Base-by-base conservation (phyloP, 2,797 vertebrate species). In the Pangasius sanitwongsei region DNA sequence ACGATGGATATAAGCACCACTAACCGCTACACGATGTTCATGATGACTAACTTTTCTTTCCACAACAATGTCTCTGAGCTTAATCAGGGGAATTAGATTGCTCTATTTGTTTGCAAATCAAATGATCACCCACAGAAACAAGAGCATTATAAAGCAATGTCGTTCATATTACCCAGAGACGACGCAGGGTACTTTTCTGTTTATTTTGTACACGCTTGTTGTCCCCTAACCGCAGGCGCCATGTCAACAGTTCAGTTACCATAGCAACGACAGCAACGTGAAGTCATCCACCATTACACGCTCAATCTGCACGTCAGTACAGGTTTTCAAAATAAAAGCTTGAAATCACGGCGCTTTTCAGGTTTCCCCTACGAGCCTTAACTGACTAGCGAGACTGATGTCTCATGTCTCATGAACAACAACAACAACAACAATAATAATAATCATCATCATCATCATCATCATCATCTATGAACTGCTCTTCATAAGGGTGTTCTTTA, bases 201-300 rank as follows among this genome's bases (percentile, higher is more conserved):
- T 37, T 83, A 18, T 63, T 23, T 23, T 23, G 7, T 6, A 61
- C 34, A 28, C 81, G 16, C 59, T 44, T 16, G 37, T 9, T 44
- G 1, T 83, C 44, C 74, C 44, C 5, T 31, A 20, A 48, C 31
- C 74, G 13, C 78, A 20, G 59, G 31, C 23, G n/a, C 81, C 59
- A 13, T n/a, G 72, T 88, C 74, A 90, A 89, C 89, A 87, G 34
- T 65, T 34, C 80, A 4, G 34, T 89, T 75, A 87, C 91, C 80
- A 87, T 90, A 78, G 77, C 86, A 81, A 90, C 86, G 44, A 50
- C 2, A 80, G 28, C 20, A 63, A 0, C 31, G 3, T 37, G 34
- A 57, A 1, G 34, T 31, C 55, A 15, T 31, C 34, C 5, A 13
- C 15, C 53, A 53, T 28, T n/a, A 80, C 48, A 18, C 6, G 16